Evolutionary conservation across 2,888 invertebrate genomes (phyloP), one percentile per base, ranked within the genome.

Genomic region (Drosophila anceps): DNA sequence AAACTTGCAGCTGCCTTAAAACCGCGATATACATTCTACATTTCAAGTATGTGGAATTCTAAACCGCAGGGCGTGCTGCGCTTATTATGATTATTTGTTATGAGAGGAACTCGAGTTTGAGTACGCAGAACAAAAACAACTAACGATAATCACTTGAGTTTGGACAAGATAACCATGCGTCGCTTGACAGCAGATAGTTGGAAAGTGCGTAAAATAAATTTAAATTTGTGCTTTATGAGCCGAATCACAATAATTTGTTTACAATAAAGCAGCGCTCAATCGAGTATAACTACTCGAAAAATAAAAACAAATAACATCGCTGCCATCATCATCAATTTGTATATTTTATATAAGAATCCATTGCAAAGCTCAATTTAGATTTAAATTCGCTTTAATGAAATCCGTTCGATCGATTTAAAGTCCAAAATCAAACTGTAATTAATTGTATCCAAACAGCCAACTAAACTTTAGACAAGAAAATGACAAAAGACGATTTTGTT

Each of bases 351-450:
- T 29, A n/a, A n/a, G 6, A 7, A 50, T 50, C n/a, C 18, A 29
- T 50, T 58, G 27, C 43, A 58, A 29, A 55, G 43, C n/a, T 37
- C 5, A 54, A 29, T 44, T 44, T 18, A 31, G 48, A 31, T 59
- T 59, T 53, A n/a, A 71, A 63, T 51, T 50, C n/a, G 24, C 8
- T 55, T n/a, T 33, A 9, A 20, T 9, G 29, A 48, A 50, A 10
- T 48, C n/a, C 0, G 9, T 9, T 15, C 15, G 24, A 15, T 4
- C 46, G 29, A 37, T 35, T 41, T 39, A 51, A 64, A 73, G 50
- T 55, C 13, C 43, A 20, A 20, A 20, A 20, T 63, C 64, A 64
- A 20, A 35, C 24, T 24, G 24, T 24, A 24, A 35, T 43, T 2
- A 29, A 48, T 48, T 1, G n/a, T 2, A n/a, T n/a, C 24, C 29